Evolutionary conservation across 2,113 vertebrate genomes (phyloP).

Genomic region (Melanerpes formicivorus): DNA sequence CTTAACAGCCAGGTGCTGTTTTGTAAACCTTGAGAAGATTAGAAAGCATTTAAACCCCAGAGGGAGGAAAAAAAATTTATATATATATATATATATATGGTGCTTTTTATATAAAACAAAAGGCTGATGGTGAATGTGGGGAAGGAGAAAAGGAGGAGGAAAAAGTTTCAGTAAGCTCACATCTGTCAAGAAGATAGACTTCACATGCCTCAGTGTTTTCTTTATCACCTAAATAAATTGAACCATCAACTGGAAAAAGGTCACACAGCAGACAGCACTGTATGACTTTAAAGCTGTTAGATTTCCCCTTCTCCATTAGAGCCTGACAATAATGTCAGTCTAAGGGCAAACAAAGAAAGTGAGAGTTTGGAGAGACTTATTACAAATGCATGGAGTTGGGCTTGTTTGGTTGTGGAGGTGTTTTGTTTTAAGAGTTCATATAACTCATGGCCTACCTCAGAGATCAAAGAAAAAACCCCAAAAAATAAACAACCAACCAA

Average conservation of each 20-base stretch:
- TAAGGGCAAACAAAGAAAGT: conserved; percentile 70
- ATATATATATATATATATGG: background rate
- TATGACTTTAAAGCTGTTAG: conserved; percentile 65
- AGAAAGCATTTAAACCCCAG: conserved; percentile 34
- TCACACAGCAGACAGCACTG: conserved; percentile 52
- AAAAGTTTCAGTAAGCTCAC: conserved; percentile 46
- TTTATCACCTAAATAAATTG: conserved; percentile 70
- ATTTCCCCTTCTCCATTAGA: conserved; percentile 68
- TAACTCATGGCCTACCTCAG: background rate
- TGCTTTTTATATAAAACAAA: conserved; percentile 39
- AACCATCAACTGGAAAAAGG: conserved; percentile 70
- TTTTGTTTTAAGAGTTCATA: background rate
- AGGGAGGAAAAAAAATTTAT: background rate
- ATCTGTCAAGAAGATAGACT: conserved; percentile 57
- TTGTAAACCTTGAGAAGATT: conserved; percentile 14
- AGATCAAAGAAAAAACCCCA: background rate
- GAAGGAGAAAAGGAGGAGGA: conserved; percentile 36
- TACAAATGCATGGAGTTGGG: conserved; percentile 16
- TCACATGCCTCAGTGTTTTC: conserved; percentile 64
- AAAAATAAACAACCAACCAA: background rate
- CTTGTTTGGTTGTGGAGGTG: background rate
- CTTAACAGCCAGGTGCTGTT: background rate
- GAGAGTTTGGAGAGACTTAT: conserved; percentile 55
- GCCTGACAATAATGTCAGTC: conserved; percentile 69
- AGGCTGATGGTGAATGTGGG: background rate